These are phyloP conservation scores for Atherinomorus stipes DNA, from an alignment of 2,113 vertebrate species.

Conservation along the genomic window DNA sequence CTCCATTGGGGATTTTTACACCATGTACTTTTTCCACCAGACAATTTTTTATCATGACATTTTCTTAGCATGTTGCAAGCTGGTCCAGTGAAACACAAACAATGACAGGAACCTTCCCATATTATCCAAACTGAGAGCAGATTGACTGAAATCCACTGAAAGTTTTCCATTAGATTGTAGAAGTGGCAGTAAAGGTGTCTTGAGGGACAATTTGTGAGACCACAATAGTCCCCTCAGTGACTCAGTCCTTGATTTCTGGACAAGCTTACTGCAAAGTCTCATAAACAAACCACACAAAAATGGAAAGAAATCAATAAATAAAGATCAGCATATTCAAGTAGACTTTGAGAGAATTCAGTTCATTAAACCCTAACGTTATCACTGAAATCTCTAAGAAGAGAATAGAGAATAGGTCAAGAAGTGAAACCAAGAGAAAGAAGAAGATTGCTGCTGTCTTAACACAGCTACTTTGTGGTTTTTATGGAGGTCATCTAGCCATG, in stretches of 20 bases:
- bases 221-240: background rate
- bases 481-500: too few relatives aligned
- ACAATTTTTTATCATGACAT: background rate
- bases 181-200: too few relatives aligned
- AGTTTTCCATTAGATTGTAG: too few relatives aligned
- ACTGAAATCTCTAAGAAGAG: too few relatives aligned
- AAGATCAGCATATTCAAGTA: too few relatives aligned
- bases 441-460: too few relatives aligned
- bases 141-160: background rate
- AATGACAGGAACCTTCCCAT: background rate
- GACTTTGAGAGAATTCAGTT: too few relatives aligned
- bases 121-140: background rate
- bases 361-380: too few relatives aligned
- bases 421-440: too few relatives aligned
- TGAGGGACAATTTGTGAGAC: too few relatives aligned
- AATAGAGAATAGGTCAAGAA: too few relatives aligned
- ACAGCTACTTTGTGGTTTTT: too few relatives aligned
- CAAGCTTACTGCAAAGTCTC: constrained; percentile 2
- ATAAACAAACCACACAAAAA: constrained; percentile 14
- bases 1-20: background rate
- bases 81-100: background rate
- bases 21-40: background rate
- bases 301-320: background rate
- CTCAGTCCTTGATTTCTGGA: constrained; percentile 15
- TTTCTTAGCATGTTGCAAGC: background rate